Base-by-base conservation (phyloP, 2,888 invertebrate genomes). In the Phasia obesa region DNA sequence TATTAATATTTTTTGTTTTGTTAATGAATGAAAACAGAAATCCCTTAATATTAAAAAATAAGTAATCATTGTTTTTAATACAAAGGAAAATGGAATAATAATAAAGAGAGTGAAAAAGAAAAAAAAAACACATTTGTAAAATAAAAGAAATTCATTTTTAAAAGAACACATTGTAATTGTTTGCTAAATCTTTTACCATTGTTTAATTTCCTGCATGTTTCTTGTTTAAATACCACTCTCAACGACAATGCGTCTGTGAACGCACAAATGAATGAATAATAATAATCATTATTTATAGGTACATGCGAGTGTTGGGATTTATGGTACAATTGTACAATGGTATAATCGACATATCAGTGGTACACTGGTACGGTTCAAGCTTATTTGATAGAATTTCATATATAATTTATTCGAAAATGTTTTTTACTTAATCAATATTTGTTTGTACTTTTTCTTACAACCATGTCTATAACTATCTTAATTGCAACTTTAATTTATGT, bases 91-190 rank as follows among this genome's bases (percentile, higher is more conserved):
- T 31, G 31, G 21, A 59, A 23, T 49, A 51, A 42, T 47, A 38
- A 17, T 11, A 17, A 38, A 27, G 3, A 27, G 5, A 31, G 9
- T 31, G 31, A 31, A 31, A 13, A 13, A 11, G 11, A 38, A 1
- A 38, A 11, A 38, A 38, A 1, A 38, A 38, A 38, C 0, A 38
- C 21, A 64, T 35, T 49, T 23, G n/a, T 21, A 21, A 49, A 67
- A 67, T 59, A 76, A 53, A 77, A 60, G 60, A 69, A 60, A 51
- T 27, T 60, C 31, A 69, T 59, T 76, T 44, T 44, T 60, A 60
- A 77, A 77, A 77, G 69, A 77, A 69, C 67, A 77, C 69, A 77
- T 77, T 77, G 76, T 77, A 77, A 77, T 76, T 69, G 76, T 77
- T 77, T 77, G 67, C 60, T 44, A 69, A 77, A 77, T 77, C 69